These are phyloP conservation scores for Arctia plantaginis DNA, from an alignment of 2,888 invertebrate genomes.

Conservation along the genomic window DNA sequence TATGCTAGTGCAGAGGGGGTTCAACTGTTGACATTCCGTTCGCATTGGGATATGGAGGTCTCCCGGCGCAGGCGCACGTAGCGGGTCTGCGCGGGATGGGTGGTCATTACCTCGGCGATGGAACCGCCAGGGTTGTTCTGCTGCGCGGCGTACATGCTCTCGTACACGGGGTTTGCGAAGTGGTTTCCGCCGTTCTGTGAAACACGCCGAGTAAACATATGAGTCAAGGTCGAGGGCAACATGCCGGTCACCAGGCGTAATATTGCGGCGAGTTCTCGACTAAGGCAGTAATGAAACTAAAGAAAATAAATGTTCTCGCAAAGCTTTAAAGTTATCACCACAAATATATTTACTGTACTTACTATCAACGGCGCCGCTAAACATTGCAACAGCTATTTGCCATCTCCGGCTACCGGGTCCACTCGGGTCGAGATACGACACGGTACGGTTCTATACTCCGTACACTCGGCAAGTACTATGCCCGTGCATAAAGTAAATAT, in stretches of 20 bases:
- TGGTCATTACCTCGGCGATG: slow-evolving; percentile 1
- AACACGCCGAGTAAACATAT: not conserved
- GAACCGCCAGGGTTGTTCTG: slow-evolving; percentile 57
- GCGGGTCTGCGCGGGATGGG: not conserved
- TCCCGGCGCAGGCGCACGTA: slow-evolving; percentile 4
- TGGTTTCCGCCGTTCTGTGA: slow-evolving; percentile 87
- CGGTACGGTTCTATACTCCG: too few relatives aligned
- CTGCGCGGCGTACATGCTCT: slow-evolving; percentile 89
- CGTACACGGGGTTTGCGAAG: slow-evolving; percentile 95
- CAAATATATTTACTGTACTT: too few relatives aligned
- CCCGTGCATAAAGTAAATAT: not conserved
- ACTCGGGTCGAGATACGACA: too few relatives aligned
- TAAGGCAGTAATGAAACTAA: not conserved
- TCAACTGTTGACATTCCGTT: not conserved
- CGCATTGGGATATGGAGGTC: not conserved
- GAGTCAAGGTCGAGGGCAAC: not conserved
- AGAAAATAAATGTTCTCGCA: too few relatives aligned
- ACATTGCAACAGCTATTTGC: too few relatives aligned
- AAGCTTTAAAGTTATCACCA: too few relatives aligned
- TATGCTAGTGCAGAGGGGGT: not conserved
- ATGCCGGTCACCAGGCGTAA: too few relatives aligned
- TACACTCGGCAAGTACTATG: too few relatives aligned
- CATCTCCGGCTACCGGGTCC: too few relatives aligned
- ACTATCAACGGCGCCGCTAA: too few relatives aligned
- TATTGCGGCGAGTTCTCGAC: not conserved